These are phyloP conservation scores for Caranx ignobilis DNA, from an alignment of 2,113 vertebrate genomes.

Conservation along the genomic window DNA sequence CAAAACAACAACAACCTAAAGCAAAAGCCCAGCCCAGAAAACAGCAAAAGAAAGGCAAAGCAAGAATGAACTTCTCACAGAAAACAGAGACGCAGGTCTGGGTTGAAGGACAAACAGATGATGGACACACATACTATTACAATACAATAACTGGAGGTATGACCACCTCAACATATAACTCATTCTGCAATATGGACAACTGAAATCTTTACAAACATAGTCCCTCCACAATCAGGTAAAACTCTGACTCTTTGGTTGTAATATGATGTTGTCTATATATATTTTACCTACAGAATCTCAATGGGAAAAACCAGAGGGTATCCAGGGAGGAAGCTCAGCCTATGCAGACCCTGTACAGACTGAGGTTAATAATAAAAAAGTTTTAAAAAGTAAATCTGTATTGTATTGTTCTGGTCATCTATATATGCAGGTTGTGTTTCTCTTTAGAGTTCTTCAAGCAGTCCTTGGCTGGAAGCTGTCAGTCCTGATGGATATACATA, in stretches of 20 bases:
- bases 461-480: constrained; percentile 89
- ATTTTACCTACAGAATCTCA: constrained; percentile 74
- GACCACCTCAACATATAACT: constrained; percentile 19
- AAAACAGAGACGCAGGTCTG: constrained; percentile 71
- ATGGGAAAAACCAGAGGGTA: constrained; percentile 78
- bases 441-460: constrained; percentile 58
- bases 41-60: constrained; percentile 39
- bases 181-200: no score
- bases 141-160: constrained; percentile 92
- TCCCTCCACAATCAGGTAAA: no score
- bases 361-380: constrained; percentile 50
- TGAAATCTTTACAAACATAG: no score
- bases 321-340: constrained; percentile 38
- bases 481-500: constrained; percentile 93
- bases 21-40: constrained; percentile 23
- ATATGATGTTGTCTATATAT: background rate
- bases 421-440: background rate
- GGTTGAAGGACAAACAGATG: constrained; percentile 88
- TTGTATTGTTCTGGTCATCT: background rate
- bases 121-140: constrained; percentile 92
- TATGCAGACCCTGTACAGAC: constrained; percentile 13
- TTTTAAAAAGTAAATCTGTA: background rate
- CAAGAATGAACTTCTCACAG: background rate
- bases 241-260: background rate
- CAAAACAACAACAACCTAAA: constrained; percentile 6